phyloP scores from a whole-genome alignment of 1,140 invertebrate species.

The Limonius californicus region DNA sequence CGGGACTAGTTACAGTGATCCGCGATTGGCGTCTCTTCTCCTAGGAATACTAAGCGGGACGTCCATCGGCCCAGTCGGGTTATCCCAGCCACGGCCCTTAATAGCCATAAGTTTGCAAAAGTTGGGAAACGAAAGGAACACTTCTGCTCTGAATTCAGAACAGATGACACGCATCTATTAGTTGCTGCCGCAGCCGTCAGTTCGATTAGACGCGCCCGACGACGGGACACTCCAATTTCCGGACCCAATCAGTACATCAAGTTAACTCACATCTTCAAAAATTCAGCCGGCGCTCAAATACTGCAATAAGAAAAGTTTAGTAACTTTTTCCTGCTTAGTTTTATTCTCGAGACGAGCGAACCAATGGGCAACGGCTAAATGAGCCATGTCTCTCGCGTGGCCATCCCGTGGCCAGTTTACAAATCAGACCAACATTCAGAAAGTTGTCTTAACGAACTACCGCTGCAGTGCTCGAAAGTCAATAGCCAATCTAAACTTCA shows the following conservation, averaged over 20 bases:
- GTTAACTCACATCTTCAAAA: slow-evolving; percentile 19
- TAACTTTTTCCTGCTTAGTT: slow-evolving; percentile 17
- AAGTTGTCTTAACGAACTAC: slow-evolving; percentile 24
- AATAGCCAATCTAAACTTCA: slow-evolving; percentile 20
- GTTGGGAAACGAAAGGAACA: slow-evolving; percentile 9
- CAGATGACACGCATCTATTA: slow-evolving; percentile 11
- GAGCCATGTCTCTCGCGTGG: slow-evolving; percentile 14
- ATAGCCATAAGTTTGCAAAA: slow-evolving; percentile 19
- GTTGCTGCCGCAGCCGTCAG: slow-evolving; percentile 14
- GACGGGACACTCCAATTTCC: slow-evolving; percentile 17
- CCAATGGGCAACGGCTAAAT: slow-evolving; percentile 9
- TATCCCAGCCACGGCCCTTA: background rate
- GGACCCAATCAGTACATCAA: slow-evolving; percentile 13
- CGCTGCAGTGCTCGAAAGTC: slow-evolving; percentile 16
- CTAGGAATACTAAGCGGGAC: background rate
- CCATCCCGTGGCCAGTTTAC: slow-evolving; percentile 23
- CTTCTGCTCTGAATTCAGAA: slow-evolving; percentile 3
- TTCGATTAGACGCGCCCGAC: slow-evolving; percentile 14
- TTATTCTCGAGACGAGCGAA: slow-evolving; percentile 13
- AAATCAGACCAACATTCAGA: slow-evolving; percentile 26
- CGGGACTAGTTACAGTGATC: background rate
- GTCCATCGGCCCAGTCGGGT: background rate
- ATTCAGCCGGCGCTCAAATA: slow-evolving; percentile 10
- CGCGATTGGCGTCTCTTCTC: background rate
- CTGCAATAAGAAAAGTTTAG: slow-evolving; percentile 14